These are phyloP conservation scores for Rhinichthys osculus DNA, from an alignment of 2,797 vertebrate genomes.

Conservation along the genomic window DNA sequence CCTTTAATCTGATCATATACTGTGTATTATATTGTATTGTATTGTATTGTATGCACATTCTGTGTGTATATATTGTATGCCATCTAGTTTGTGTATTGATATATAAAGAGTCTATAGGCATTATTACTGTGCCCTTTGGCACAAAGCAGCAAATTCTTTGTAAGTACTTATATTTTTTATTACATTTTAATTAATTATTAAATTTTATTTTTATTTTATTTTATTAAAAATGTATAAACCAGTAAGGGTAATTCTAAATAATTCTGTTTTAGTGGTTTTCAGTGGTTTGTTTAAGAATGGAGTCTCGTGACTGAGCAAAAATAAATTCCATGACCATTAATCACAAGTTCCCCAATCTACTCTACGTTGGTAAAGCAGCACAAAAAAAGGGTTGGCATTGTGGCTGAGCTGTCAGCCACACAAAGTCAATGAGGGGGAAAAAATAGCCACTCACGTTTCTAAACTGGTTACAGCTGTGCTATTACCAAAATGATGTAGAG, in stretches of 20 bases:
- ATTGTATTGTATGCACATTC: neutral
- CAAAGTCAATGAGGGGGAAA: neutral
- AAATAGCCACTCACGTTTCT: neutral
- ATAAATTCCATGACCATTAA: neutral
- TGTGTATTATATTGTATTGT: neutral
- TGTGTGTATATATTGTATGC: neutral
- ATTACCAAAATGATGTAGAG: neutral
- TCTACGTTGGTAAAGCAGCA: neutral
- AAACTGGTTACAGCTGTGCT: neutral
- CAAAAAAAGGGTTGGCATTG: neutral
- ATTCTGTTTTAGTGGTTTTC: neutral
- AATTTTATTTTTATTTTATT: too few species aligned
- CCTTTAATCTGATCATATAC: neutral
- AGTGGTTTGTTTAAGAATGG: neutral
- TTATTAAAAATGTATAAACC: neutral
- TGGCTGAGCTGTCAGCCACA: neutral
- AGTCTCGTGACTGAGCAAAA: neutral
- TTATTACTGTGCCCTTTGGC: neutral
- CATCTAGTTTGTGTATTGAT: neutral
- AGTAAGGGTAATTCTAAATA: too few species aligned
- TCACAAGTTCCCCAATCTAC: neutral
- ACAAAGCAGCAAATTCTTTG: neutral
- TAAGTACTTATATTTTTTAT: neutral
- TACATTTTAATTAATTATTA: too few species aligned
- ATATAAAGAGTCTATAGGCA: neutral